Evolutionary conservation across 2,797 vertebrate genomes (phyloP).

Genomic region (Neomorphus geoffroyi): DNA sequence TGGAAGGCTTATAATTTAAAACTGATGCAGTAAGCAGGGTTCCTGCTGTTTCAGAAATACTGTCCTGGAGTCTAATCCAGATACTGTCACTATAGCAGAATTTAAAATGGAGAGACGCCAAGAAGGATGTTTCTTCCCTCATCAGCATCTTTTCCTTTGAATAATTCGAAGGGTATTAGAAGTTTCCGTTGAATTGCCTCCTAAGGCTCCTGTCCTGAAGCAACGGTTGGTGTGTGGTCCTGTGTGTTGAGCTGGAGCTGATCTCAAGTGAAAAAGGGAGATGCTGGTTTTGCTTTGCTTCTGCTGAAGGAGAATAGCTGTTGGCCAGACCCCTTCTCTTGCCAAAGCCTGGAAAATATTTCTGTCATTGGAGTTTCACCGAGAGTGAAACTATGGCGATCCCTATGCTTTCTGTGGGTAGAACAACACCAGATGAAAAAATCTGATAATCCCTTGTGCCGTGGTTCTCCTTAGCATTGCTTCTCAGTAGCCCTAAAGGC

Average conservation of each 20-base stretch:
- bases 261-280: constrained; percentile 29
- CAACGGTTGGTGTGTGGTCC: constrained; percentile 59
- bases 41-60: constrained; percentile 64
- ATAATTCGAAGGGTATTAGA: constrained; percentile 59
- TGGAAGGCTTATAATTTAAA: constrained; percentile 61
- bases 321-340: background rate
- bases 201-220: constrained; percentile 49
- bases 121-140: constrained; percentile 52
- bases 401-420: background rate
- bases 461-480: background rate
- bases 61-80: constrained; percentile 69
- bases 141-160: constrained; percentile 62
- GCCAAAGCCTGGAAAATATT: constrained; percentile 4
- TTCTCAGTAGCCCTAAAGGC: background rate
- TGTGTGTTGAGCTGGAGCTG: constrained; percentile 2
- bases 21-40: constrained; percentile 52
- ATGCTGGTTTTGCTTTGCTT: constrained; percentile 33
- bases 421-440: background rate
- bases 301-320: constrained; percentile 2
- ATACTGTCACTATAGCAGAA: constrained; percentile 64
- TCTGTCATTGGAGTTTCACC: background rate
- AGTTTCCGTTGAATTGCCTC: constrained; percentile 53
- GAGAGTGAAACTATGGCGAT: background rate
- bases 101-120: constrained; percentile 49
- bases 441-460: background rate